Base-by-base conservation (phyloP, 2,797 vertebrate species). In the Distichodus sexfasciatus region DNA sequence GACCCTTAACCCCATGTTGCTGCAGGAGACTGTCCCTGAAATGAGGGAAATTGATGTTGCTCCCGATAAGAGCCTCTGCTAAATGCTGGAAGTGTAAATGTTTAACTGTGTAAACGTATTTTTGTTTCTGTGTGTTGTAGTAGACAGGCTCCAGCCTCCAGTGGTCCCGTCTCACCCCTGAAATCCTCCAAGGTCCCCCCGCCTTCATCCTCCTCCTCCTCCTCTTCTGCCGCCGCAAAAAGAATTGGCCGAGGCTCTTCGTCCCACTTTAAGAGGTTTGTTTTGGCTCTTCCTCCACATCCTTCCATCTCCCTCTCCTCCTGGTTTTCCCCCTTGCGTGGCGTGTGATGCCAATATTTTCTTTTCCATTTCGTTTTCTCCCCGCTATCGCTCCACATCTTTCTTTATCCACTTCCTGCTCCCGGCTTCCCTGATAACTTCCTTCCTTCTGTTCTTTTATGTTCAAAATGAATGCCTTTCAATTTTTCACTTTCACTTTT, bases 191-290 rank as follows among this genome's bases (percentile, higher is more conserved):
- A 92, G 77, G 85, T 90, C 76, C 78, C 86, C 31, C 61, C 88
- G 58, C 76, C 89, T 48, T 79, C 89, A 40, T 90, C 90, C 3
- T 81, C 80, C 0, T 80, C 82, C 38, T 79, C 89, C 69, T 84
- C 91, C 57, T 76, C 91, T 71, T 94, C 94, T 1, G 87, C 89
- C 0, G 85, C 89, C 0, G 90, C 92, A 76, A 94, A 94, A 81
- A 93, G 93, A 82, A 94, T 95, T 35, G 87, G 78, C 54, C 90
- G 90, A 69, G 81, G 83, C 44, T 66, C 91, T 0, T 64, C 82
- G 0, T 77, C 92, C 31, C 91, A 88, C 59, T 64, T 92, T 10
- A 94, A 93, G 88, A 94, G 94, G 96, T 98, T 76, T 85, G 71
- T 69, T 33, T 51, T 5, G 23, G 29, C 38, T 58, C 9, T 0